phyloP scores from a whole-genome alignment of 1,140 invertebrate species.

The Bombus impatiens region DNA sequence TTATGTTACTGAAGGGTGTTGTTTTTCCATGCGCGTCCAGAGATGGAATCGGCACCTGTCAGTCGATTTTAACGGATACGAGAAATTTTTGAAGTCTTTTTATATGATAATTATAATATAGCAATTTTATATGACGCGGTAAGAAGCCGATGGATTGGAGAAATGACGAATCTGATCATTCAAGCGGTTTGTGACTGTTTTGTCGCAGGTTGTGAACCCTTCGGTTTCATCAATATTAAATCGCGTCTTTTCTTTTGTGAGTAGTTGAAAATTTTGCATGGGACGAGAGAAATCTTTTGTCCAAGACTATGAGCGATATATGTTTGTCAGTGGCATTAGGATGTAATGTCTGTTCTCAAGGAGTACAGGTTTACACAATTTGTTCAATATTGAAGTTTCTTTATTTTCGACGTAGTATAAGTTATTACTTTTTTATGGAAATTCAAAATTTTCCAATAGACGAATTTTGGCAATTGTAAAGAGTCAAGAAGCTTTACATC shows the following conservation, averaged over 20 bases:
- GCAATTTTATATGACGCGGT: conserved; percentile 32
- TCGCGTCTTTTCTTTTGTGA: conserved; percentile 7
- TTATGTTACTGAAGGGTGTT: conserved; percentile 6
- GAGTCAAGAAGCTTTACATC: conserved; percentile 63
- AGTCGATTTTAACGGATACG: conserved; percentile 30
- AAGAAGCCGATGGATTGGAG: conserved; percentile 70
- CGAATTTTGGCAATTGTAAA: conserved; percentile 51
- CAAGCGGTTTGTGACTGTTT: conserved; percentile 61
- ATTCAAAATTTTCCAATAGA: conserved; percentile 2
- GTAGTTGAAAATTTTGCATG: conserved; percentile 70
- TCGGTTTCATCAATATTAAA: not conserved
- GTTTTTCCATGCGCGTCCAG: not conserved
- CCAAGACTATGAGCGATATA: conserved; percentile 66
- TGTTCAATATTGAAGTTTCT: not conserved
- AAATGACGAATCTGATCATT: conserved; percentile 66
- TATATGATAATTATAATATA: not conserved
- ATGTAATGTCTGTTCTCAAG: conserved; percentile 58
- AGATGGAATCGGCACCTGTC: conserved; percentile 17
- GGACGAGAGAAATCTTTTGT: conserved; percentile 56
- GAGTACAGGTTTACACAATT: conserved; percentile 54
- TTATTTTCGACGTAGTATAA: not conserved
- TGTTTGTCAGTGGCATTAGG: conserved; percentile 53
- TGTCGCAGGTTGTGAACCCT: too few species aligned
- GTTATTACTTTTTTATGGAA: not conserved
- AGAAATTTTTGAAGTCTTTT: conserved; percentile 22